phyloP scores from a whole-genome alignment of 2,113 vertebrate genomes.

The Bos indicus region DNA sequence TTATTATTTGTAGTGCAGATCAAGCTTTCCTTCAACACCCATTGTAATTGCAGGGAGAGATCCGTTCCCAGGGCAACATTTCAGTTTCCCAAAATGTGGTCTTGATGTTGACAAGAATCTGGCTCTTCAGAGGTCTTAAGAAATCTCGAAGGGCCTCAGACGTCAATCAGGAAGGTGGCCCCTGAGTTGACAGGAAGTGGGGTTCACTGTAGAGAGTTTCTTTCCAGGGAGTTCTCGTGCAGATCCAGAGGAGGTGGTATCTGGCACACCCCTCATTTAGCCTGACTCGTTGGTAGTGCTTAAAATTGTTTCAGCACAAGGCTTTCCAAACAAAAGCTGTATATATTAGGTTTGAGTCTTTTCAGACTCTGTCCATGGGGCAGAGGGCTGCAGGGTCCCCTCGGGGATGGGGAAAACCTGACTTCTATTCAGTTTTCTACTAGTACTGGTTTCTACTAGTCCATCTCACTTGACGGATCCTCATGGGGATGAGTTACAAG shows the following conservation, averaged over 20 bases:
- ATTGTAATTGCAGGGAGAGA: neutral
- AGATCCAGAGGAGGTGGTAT: too few relatives aligned
- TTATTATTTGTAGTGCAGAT: neutral
- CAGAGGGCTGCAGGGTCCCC: rapidly evolving
- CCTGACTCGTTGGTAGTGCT: too few relatives aligned
- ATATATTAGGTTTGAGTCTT: neutral
- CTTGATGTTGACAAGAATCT: neutral
- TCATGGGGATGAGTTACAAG: neutral
- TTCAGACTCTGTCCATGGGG: neutral
- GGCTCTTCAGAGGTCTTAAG: neutral
- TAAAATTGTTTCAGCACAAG: neutral
- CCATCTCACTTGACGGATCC: neutral
- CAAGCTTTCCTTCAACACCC: neutral
- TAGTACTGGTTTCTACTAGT: neutral
- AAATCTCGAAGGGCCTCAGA: neutral
- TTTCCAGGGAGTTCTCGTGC: neutral
- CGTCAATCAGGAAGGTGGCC: neutral
- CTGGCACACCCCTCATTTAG: neutral
- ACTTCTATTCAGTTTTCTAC: rapidly evolving
- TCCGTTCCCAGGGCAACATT: neutral
- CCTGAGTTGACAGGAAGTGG: neutral
- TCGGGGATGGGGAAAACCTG: rapidly evolving
- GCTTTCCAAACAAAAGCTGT: neutral
- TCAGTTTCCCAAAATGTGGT: neutral
- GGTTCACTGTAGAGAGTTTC: neutral